These are phyloP conservation scores for Enteromius anoplus DNA, from an alignment of 2,797 vertebrate species.

Conservation along the genomic window DNA sequence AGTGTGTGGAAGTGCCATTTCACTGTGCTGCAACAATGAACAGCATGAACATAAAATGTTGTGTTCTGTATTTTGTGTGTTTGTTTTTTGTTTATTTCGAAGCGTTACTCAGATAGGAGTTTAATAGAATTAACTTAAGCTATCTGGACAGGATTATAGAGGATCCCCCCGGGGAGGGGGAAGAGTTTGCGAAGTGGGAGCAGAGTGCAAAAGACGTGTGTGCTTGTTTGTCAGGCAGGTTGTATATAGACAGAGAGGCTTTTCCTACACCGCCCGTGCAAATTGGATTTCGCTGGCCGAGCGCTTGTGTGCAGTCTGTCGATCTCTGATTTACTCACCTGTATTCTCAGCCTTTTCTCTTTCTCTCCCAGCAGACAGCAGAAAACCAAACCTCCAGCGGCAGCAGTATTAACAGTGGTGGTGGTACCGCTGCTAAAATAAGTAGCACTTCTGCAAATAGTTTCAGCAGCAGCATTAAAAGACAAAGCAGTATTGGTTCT, in stretches of 20 bases:
- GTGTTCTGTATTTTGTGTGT: slow-evolving; percentile 8
- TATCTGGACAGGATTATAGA: slow-evolving; percentile 73
- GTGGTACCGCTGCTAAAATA: slow-evolving; percentile 4
- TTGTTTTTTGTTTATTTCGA: slow-evolving; percentile 42
- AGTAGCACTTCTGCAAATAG: slow-evolving; percentile 36
- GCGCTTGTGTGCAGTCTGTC: slow-evolving; percentile 13
- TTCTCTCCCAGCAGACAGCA: slow-evolving; percentile 52
- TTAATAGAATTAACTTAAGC: slow-evolving; percentile 76
- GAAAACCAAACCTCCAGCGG: slow-evolving; percentile 34
- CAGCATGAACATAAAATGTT: slow-evolving; percentile 2
- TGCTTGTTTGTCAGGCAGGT: slow-evolving; percentile 11
- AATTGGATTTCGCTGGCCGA: slow-evolving; percentile 43
- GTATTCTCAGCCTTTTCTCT: slow-evolving; percentile 12
- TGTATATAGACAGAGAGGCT: slow-evolving; percentile 27
- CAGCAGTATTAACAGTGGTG: background rate
- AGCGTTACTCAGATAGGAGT: slow-evolving; percentile 70
- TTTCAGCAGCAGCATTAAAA: slow-evolving; percentile 14
- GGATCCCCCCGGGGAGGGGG: slow-evolving; percentile 47
- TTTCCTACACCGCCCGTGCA: slow-evolving; percentile 32
- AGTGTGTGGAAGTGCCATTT: slow-evolving; percentile 32
- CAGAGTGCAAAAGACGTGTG: slow-evolving; percentile 9
- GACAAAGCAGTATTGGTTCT: slow-evolving; percentile 19
- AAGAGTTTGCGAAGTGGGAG: background rate
- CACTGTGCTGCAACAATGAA: slow-evolving; percentile 19
- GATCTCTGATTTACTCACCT: slow-evolving; percentile 30